Evolutionary conservation across 2,888 invertebrate species (phyloP).

Genomic region (Orchesella flavescens): DNA sequence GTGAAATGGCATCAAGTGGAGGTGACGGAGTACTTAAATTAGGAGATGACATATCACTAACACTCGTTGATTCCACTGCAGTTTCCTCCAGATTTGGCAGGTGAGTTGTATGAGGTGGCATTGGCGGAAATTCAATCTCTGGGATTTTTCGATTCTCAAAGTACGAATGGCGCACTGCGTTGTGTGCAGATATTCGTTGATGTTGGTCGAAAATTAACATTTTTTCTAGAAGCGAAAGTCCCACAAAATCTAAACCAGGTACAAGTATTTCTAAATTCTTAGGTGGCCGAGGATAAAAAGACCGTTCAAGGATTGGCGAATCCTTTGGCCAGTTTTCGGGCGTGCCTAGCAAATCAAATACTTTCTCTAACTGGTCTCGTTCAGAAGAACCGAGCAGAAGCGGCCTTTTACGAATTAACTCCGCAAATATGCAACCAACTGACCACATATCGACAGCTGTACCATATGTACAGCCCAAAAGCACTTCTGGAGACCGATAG

Average conservation of each 20-base stretch:
- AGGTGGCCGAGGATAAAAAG: conserved; percentile 83
- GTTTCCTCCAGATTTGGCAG: conserved; percentile 46
- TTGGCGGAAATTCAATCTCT: conserved; percentile 64
- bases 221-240: conserved; percentile 79
- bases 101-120: conserved; percentile 45
- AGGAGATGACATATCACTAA: conserved; percentile 38
- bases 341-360: conserved; percentile 90
- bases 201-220: conserved; percentile 84
- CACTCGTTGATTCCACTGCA: conserved; percentile 43
- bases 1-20: conserved; percentile 23
- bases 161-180: conserved; percentile 86
- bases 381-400: conserved; percentile 93
- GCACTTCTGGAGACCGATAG: conserved; percentile 96
- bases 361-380: conserved; percentile 90
- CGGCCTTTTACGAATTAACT: conserved; percentile 84
- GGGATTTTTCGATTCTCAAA: conserved; percentile 75
- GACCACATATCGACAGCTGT: conserved; percentile 98
- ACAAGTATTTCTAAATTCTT: conserved; percentile 81
- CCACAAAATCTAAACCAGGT: conserved; percentile 83
- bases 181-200: conserved; percentile 83
- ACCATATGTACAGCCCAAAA: conserved; percentile 90
- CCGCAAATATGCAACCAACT: conserved; percentile 94
- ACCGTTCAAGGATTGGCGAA: conserved; percentile 84
- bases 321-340: conserved; percentile 92
- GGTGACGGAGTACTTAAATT: conserved; percentile 30